A percentile compares a stretch with the other conserved stretches of the same genome.
phyloP scores from a whole-genome alignment of 35 echinoderm and acorn worm species.

The Nesometra sesokonis region DNA sequence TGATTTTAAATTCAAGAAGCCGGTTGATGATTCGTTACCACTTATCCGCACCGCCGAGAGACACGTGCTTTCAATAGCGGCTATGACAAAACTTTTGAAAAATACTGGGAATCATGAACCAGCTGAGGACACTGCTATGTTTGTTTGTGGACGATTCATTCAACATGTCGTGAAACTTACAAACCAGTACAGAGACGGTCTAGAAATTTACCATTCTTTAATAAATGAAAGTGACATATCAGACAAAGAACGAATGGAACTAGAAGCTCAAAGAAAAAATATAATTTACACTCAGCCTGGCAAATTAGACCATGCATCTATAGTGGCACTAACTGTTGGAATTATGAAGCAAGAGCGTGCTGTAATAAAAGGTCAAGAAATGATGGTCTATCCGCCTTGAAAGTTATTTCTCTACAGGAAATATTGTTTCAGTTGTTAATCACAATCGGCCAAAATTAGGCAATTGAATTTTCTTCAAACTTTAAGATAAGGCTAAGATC shows the following conservation, averaged over 20 bases:
- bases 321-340: constrained; percentile 26
- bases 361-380: not conserved
- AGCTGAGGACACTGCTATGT: not conserved
- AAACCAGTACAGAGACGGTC: not conserved
- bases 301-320: constrained; percentile 42
- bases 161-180: constrained; percentile 22
- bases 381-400: not conserved
- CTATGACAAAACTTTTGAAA: not conserved
- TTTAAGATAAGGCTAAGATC: too few species aligned
- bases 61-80: not conserved
- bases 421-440: too few species aligned
- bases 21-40: not conserved
- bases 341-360: not conserved
- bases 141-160: constrained; percentile 13
- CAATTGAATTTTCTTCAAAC: too few species aligned
- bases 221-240: not conserved
- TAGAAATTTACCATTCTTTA: not conserved
- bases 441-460: too few species aligned
- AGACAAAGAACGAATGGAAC: not conserved
- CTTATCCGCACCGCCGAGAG: not conserved
- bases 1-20: constrained; percentile 3
- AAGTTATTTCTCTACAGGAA: not conserved
- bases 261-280: not conserved
- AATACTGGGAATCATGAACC: not conserved
- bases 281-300: constrained; percentile 1